Percentiles rank a stretch among this genome's conserved stretches.
Conservation (phyloP, 2,113 vertebrate genomes). For the Bubo blakistoni region DNA sequence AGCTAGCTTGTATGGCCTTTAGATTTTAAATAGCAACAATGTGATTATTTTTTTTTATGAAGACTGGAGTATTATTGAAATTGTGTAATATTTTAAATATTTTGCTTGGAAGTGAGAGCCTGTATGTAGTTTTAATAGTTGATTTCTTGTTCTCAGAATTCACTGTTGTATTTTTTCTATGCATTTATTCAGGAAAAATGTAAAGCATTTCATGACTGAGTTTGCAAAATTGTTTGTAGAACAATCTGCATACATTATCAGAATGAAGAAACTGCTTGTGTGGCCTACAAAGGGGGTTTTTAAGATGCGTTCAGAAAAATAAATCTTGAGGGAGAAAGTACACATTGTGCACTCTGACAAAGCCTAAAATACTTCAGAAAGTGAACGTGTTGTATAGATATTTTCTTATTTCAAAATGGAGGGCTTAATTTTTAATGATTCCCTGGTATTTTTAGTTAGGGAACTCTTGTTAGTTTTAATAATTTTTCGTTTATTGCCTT, state of each 20-base stretch:
- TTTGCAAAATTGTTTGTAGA: not conserved
- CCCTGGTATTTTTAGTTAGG: not conserved
- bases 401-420: not conserved
- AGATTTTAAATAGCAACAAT: not conserved
- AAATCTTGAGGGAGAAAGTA: not conserved
- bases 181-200: not conserved
- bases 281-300: not conserved
- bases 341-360: not conserved
- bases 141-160: not conserved
- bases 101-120: not conserved
- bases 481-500: not conserved
- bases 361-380: not conserved
- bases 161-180: not conserved
- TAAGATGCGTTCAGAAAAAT: not conserved
- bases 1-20: not conserved
- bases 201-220: accelerated
- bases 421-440: not conserved
- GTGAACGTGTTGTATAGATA: not conserved
- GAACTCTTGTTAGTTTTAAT: not conserved
- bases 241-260: not conserved
- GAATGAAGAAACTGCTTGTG: not conserved
- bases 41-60: not conserved
- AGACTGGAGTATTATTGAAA: not conserved
- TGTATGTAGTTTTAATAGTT: not conserved
- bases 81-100: not conserved